Conservation (phyloP, 1,140 invertebrate species). For the Leptestheria dahalacensis region DNA sequence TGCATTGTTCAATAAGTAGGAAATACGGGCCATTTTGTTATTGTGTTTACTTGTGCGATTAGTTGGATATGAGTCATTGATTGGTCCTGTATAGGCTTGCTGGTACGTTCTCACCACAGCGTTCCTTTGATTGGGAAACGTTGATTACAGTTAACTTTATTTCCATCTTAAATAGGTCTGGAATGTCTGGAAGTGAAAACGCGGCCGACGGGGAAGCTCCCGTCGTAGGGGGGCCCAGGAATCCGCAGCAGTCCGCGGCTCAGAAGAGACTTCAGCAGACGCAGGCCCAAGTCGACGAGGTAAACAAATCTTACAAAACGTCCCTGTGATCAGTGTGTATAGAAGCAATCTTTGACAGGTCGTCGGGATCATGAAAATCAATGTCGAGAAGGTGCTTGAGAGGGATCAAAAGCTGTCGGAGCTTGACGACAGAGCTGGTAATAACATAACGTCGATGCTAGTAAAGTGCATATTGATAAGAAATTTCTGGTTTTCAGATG, state of each 20-base stretch:
- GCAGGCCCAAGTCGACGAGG: slow-evolving; percentile 95
- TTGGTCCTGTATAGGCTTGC: not conserved
- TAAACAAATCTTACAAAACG: slow-evolving; percentile 31
- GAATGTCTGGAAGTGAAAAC: slow-evolving; percentile 18
- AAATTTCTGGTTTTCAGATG: slow-evolving; percentile 44
- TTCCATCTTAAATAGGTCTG: no score
- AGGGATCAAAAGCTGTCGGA: slow-evolving; percentile 95
- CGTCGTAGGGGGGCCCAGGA: slow-evolving; percentile 33
- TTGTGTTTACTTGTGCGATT: not conserved
- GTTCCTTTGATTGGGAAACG: no score
- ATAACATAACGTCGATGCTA: not conserved
- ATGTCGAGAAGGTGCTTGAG: slow-evolving; percentile 97
- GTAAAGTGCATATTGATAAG: not conserved
- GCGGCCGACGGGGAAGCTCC: slow-evolving; percentile 20
- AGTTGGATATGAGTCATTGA: not conserved
- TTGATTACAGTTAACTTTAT: no score
- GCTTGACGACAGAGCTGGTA: slow-evolving; percentile 81
- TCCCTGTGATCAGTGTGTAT: no score
- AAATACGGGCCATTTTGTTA: no score
- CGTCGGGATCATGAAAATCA: slow-evolving; percentile 94
- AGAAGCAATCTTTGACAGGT: slow-evolving; percentile 43
- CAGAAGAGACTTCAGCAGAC: slow-evolving; percentile 91
- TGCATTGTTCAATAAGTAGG: no score
- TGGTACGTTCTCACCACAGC: no score
- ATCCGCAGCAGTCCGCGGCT: slow-evolving; percentile 74